Evolutionary conservation across 2,888 invertebrate genomes (phyloP).

Genomic region (Malthinus flaveolus): DNA sequence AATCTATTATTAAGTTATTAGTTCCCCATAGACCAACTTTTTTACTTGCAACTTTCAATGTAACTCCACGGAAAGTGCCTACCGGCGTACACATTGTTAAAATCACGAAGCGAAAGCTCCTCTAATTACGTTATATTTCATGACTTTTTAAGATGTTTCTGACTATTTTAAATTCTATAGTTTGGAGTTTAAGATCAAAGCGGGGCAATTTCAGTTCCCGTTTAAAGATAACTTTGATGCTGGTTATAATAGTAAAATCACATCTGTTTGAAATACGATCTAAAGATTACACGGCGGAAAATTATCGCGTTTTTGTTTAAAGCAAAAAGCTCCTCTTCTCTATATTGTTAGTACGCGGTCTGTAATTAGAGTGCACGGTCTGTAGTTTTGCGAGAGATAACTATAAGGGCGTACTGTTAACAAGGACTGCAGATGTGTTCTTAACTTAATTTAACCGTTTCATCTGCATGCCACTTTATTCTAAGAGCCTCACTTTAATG

Average conservation of each 20-base stretch:
- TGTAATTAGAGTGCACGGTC: conserved; percentile 32
- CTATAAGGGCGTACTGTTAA: conserved; percentile 32
- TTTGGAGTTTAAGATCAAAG: too few relatives aligned
- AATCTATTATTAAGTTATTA: too few relatives aligned
- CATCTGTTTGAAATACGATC: conserved; percentile 37
- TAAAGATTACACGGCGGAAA: conserved; percentile 35
- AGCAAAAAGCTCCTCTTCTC: conserved; percentile 20
- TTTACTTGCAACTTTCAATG: too few relatives aligned
- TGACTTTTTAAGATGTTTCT: too few relatives aligned
- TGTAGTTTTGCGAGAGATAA: conserved; percentile 31
- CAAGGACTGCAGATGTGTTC: conserved; percentile 31
- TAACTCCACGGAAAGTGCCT: too few relatives aligned
- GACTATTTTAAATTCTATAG: too few relatives aligned
- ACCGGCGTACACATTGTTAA: too few relatives aligned
- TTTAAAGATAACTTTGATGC: conserved; percentile 3
- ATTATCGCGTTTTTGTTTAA: conserved; percentile 34
- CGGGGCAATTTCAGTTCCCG: not conserved
- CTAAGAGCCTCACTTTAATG: conserved; percentile 20
- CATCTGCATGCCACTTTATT: conserved; percentile 31
- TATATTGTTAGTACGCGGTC: conserved; percentile 29
- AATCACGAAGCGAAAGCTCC: too few relatives aligned
- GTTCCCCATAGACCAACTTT: too few relatives aligned
- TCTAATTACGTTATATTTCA: too few relatives aligned
- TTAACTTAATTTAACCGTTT: conserved; percentile 36
- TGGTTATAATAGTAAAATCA: conserved; percentile 27